Evolutionary conservation across 2,113 vertebrate species (phyloP), one percentile per base, ranked within the genome.

Genomic region (Marmota monax): DNA sequence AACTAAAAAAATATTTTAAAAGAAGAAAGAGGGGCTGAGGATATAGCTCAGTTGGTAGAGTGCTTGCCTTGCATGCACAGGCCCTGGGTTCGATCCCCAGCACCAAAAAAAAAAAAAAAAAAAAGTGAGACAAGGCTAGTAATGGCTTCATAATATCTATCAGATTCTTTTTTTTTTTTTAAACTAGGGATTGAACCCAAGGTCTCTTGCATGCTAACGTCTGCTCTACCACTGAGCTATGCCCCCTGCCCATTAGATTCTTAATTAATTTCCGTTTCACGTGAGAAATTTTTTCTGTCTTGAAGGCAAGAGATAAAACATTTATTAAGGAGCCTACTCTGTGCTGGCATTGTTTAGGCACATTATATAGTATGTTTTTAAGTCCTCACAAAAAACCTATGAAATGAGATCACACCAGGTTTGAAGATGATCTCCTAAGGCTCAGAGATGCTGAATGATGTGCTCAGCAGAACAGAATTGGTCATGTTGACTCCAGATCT

Each of bases 401-500:
- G 8, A 72, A 37, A n/a, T 63, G 20, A 42, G 67, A 58, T 51
- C 8, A 58, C 34, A 51, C 42, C 3, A 42, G 23, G 34, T 93
- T 76, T 76, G 82, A 58, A 77, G 53, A 45, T 3, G 20, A 73
- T 53, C n/a, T 53, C 5, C 16, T 8, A n/a, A 42, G 74, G 37
- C 61, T 27, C 17, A 2, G 37, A 72, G 70, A 48, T 20, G 22
- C 17, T 22, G 16, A 32, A 13, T 1, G 53, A 82, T 29, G 25
- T 2, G 25, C 17, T 53, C 10, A 4, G 20, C 27, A 37, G 27
- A 0, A 9, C 11, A 11, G 27, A 51, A 53, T 6, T 13, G 4
- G 78, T 17, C 0, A 0, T 23, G 51, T 42, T 18, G 13, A 58
- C 12, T 16, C 79, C 14, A 48, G 79, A 29, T 13, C 74, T 13